Percentiles rank a stretch among this genome's conserved stretches.
Conservation (phyloP, 2,113 vertebrate species). For the Pachycephala philippinensis region DNA sequence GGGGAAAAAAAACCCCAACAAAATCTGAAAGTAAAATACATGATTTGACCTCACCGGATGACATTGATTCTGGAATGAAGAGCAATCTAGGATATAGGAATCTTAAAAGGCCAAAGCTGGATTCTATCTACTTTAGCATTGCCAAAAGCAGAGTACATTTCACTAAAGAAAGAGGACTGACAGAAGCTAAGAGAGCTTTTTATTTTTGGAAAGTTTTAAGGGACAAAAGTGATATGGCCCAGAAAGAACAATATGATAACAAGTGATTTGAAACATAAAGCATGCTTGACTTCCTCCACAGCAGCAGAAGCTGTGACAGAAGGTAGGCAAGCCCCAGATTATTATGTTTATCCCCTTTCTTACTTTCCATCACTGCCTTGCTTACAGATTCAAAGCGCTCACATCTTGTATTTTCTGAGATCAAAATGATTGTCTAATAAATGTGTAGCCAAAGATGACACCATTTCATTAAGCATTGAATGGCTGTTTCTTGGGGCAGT, state of each 20-base stretch:
- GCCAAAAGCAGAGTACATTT: not conserved
- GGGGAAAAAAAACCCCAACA: rapidly evolving
- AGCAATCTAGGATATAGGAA: not conserved
- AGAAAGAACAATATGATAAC: not conserved
- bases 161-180: not conserved
- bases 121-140: not conserved
- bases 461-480: not conserved
- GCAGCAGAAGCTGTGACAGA: not conserved
- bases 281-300: not conserved
- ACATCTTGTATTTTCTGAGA: not conserved
- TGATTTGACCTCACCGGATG: not conserved
- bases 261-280: not conserved
- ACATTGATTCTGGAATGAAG: not conserved
- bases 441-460: not conserved
- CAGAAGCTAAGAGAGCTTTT: not conserved
- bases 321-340: not conserved
- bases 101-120: not conserved
- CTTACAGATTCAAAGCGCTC: not conserved
- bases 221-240: not conserved
- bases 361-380: not conserved
- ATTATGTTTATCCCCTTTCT: not conserved
- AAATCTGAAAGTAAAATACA: not conserved
- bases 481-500: not conserved
- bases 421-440: not conserved
- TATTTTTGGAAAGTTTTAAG: not conserved